Evolutionary conservation across 2,888 invertebrate genomes (phyloP), one percentile per base, ranked within the genome.

Genomic region (Ichneumon xanthorius): DNA sequence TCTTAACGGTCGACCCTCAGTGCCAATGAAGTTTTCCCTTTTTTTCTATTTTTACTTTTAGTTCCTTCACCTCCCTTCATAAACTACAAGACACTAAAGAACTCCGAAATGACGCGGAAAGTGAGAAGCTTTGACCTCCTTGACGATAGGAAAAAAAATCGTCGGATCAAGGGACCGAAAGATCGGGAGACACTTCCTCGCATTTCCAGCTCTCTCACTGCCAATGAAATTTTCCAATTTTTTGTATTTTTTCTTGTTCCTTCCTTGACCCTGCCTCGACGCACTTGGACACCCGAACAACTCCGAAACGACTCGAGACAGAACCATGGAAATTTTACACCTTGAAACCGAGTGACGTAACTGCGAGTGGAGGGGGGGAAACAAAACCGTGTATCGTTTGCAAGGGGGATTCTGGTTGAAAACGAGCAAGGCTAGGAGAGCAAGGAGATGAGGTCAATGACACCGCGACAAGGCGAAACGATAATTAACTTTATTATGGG

Each of bases 401-500:
- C 55, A 48, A 73, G 45, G 45, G 22, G 26, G 26, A 55, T 53
- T 3, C 53, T 14, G 30, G 2, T 30, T 30, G 48, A 48, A 73
- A 75, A 63, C 7, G 30, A 45, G 1, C 11, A 67, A 30, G 22
- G 37, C 53, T 53, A 58, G 14, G 58, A 37, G 16, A 73, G 53
- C 30, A 6, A 33, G n/a, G 40, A 19, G n/a, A 63, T 16, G 63
- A 75, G 75, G 63, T 75, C 65, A 75, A 63, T 50, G 75, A 75
- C 75, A 75, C 50, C 14, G 63, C 48, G 48, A 33, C 48, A 19
- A 48, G 11, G 37, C 22, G 50, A 37, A 75, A 53, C 48, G 53
- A 78, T 71, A 79, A 82, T 85, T 79, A 75, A 65, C 48, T 78
- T 77, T 81, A 70, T 76, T 73, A 79, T 85, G 79, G 63, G 61